Conservation (phyloP, 2,113 vertebrate species). For the Eleginops maclovinus region DNA sequence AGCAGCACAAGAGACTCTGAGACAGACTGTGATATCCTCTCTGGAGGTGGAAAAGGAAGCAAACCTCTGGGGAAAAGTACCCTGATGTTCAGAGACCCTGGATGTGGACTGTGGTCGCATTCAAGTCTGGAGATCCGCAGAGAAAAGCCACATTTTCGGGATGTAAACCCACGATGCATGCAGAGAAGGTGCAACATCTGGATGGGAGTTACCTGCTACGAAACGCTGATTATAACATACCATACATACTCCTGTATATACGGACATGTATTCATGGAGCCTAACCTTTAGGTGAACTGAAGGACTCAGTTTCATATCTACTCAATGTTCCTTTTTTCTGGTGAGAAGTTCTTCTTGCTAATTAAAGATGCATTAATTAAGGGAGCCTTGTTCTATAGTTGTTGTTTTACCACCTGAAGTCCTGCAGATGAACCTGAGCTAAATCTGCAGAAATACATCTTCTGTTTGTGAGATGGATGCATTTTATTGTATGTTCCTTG, state of each 20-base stretch:
- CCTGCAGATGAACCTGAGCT: too few relatives aligned
- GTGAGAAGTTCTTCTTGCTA: too few relatives aligned
- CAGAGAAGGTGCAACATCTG: not conserved
- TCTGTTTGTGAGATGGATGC: too few relatives aligned
- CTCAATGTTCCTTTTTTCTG: too few relatives aligned
- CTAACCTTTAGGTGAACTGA: too few relatives aligned
- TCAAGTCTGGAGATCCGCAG: not conserved
- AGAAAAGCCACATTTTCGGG: not conserved
- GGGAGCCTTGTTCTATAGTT: too few relatives aligned
- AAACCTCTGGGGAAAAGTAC: not conserved
- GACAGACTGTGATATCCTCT: not conserved
- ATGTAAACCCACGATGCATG: not conserved
- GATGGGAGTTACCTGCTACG: not conserved
- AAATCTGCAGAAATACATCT: too few relatives aligned
- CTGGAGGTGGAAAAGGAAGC: not conserved
- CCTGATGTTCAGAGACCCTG: not conserved
- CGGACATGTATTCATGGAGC: not conserved
- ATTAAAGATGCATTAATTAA: too few relatives aligned
- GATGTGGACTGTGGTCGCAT: not conserved
- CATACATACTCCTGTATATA: not conserved
- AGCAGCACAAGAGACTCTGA: not conserved
- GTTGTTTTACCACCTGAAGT: too few relatives aligned
- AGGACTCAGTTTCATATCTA: too few relatives aligned
- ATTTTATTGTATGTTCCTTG: too few relatives aligned
- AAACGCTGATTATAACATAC: constrained; percentile 11